Evolutionary conservation across 1,140 invertebrate genomes (phyloP).

Genomic region (Apis cerana): DNA sequence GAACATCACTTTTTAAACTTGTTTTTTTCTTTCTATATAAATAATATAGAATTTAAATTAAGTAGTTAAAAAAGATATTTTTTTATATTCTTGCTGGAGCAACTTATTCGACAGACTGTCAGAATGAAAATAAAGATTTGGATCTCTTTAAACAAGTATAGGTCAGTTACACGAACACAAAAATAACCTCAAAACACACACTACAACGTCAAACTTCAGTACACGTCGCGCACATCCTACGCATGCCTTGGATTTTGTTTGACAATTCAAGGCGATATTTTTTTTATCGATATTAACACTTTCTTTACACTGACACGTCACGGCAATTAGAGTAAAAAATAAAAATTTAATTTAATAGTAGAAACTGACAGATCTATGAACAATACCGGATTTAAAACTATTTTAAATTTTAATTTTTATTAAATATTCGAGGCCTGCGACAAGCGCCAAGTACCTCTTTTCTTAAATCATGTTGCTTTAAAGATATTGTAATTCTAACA

Average conservation of each 20-base stretch:
- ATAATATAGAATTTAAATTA: neutral
- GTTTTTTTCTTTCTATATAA: neutral
- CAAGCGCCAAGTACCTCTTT: constrained; percentile 24
- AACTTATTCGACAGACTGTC: constrained; percentile 56
- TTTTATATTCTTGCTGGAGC: neutral
- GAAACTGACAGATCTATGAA: constrained; percentile 41
- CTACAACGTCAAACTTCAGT: constrained; percentile 58
- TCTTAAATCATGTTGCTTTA: constrained; percentile 41
- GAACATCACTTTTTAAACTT: constrained; percentile 12
- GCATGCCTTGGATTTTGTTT: constrained; percentile 45
- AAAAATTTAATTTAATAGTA: neutral
- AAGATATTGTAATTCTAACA: neutral
- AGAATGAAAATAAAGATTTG: constrained; percentile 67
- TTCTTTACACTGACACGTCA: constrained; percentile 34
- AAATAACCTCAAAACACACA: constrained; percentile 76
- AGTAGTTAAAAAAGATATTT: neutral
- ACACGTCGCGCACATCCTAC: constrained; percentile 49
- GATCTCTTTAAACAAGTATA: constrained; percentile 55
- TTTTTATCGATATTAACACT: constrained; percentile 28
- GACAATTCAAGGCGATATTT: constrained; percentile 29
- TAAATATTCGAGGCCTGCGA: constrained; percentile 46
- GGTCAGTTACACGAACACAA: constrained; percentile 72
- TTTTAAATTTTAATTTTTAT: constrained; percentile 12
- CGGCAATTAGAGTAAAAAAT: neutral
- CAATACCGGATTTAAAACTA: constrained; percentile 2